A percentile compares a stretch with the other conserved stretches of the same genome.
These are phyloP conservation scores for Amblyjoppa proteus DNA, from an alignment of 2,888 invertebrate genomes.

Conservation along the genomic window DNA sequence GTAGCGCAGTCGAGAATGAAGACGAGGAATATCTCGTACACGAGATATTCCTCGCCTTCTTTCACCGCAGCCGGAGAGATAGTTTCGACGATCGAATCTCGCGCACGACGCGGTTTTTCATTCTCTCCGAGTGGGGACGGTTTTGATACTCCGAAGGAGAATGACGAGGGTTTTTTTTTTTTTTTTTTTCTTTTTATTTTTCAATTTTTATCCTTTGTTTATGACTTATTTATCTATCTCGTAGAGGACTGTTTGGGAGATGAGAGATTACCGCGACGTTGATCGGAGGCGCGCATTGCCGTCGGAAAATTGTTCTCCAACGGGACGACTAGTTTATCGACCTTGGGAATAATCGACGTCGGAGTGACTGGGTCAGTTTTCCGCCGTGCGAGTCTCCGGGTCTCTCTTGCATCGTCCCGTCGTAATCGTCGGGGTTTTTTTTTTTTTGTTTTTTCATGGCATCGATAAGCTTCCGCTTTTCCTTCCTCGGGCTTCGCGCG, in stretches of 20 bases:
- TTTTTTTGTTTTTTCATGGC: background rate
- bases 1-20: conserved; percentile 12
- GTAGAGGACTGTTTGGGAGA: background rate
- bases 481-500: too few relatives aligned
- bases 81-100: conserved; percentile 58
- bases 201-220: too few relatives aligned
- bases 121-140: too few relatives aligned
- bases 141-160: background rate
- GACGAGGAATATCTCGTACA: background rate
- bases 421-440: background rate
- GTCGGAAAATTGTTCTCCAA: conserved; percentile 30
- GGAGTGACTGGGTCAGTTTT: conserved; percentile 61
- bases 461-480: background rate
- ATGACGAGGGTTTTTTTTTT: background rate
- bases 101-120: background rate
- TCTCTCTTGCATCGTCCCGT: background rate
- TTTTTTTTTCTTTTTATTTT: too few relatives aligned
- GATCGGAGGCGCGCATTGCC: background rate
- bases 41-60: conserved; percentile 12
- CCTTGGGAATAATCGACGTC: conserved; percentile 46
- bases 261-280: background rate
- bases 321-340: conserved; percentile 16
- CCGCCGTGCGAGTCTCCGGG: background rate
- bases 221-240: background rate
- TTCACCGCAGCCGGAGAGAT: background rate